phyloP scores from a whole-genome alignment of 2,797 vertebrate species.

The Syndactyla subalaris region DNA sequence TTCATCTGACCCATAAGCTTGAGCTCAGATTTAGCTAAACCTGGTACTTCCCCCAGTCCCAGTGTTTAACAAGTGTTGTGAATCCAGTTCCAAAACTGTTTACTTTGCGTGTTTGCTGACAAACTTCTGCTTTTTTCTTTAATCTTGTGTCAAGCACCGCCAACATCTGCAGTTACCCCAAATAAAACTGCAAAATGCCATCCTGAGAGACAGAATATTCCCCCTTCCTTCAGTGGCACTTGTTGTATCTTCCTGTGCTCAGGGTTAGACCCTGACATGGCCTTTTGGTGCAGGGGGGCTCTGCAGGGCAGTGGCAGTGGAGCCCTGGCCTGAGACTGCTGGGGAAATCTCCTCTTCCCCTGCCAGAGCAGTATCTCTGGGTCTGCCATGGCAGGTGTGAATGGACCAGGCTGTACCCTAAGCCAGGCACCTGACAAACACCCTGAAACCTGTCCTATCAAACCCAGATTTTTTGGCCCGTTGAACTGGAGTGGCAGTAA shows the following conservation, averaged over 20 bases:
- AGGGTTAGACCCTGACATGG: not conserved
- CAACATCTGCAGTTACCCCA: not conserved
- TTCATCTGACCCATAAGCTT: not conserved
- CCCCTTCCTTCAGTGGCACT: not conserved
- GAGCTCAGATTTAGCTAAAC: not conserved
- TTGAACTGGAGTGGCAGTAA: not conserved
- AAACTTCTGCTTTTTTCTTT: not conserved
- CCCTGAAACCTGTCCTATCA: not conserved
- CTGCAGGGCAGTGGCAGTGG: not conserved
- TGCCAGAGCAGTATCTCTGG: not conserved
- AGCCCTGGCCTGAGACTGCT: not conserved
- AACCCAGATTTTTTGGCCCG: not conserved
- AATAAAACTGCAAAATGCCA: not conserved
- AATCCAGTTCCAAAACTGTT: not conserved
- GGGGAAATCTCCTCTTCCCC: not conserved
- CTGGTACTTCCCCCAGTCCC: not conserved
- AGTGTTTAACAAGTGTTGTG: not conserved
- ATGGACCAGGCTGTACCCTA: not conserved
- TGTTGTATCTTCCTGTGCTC: not conserved
- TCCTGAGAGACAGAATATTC: not conserved
- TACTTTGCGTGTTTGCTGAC: not conserved
- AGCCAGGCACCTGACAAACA: not conserved
- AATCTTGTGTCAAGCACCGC: not conserved
- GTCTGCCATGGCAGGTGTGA: not conserved
- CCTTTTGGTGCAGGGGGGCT: not conserved